These are phyloP conservation scores for Eugnorisma glareosa DNA, from an alignment of 2,888 invertebrate genomes.

Conservation along the genomic window DNA sequence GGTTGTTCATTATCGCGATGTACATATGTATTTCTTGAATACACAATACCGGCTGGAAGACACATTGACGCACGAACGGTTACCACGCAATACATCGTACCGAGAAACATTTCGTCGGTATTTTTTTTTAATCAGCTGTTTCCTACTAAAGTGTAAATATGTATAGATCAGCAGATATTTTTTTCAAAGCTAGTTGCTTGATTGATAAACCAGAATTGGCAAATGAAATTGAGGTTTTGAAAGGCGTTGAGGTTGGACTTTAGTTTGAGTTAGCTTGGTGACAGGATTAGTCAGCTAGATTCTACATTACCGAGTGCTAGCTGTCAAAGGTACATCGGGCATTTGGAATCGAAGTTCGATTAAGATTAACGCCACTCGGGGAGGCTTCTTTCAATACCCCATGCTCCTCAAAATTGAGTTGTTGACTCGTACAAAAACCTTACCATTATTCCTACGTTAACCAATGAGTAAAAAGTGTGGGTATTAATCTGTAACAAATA, in stretches of 20 bases:
- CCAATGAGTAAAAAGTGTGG: background rate
- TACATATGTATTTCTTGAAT: background rate
- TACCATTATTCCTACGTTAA: background rate
- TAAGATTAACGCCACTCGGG: background rate
- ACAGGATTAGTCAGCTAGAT: background rate
- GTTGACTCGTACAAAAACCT: background rate
- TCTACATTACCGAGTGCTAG: background rate
- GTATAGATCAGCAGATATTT: background rate
- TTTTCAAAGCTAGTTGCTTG: background rate
- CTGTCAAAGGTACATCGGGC: background rate
- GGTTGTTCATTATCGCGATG: background rate
- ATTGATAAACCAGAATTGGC: background rate
- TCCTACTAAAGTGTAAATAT: background rate
- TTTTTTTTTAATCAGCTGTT: too few relatives aligned
- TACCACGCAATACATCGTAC: too few relatives aligned
- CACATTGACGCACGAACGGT: too few relatives aligned
- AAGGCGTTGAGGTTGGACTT: background rate
- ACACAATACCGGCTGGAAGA: too few relatives aligned
- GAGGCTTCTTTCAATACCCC: background rate
- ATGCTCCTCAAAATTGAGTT: background rate
- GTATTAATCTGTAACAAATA: background rate
- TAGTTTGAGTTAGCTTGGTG: background rate
- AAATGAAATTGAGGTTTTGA: background rate
- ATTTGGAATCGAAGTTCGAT: background rate
- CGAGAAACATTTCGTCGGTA: too few relatives aligned